Percentiles rank a stretch among this genome's conserved stretches.
These are phyloP conservation scores for Edolisoma coerulescens DNA, from an alignment of 2,113 vertebrate species.

Conservation along the genomic window DNA sequence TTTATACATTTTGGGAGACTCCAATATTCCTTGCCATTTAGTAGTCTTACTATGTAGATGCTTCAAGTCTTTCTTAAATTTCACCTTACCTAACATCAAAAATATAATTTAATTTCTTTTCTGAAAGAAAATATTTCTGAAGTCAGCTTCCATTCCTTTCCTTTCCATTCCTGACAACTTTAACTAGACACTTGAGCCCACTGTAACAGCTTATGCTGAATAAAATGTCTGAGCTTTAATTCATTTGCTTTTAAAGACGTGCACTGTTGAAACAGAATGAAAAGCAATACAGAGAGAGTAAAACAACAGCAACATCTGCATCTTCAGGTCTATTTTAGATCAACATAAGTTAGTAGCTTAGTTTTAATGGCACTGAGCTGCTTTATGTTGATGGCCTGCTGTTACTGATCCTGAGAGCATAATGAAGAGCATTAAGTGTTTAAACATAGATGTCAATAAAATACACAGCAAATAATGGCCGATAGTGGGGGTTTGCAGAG, in stretches of 20 bases:
- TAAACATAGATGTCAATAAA: conserved; percentile 54
- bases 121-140: not conserved
- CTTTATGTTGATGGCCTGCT: conserved; percentile 30
- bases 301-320: conserved; percentile 1
- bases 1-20: not conserved
- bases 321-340: not conserved
- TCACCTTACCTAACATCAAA: not conserved
- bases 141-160: not conserved
- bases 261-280: not conserved
- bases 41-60: not conserved
- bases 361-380: conserved; percentile 32
- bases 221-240: not conserved
- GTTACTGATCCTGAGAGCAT: conserved; percentile 24
- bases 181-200: not conserved
- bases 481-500: not conserved
- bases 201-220: not conserved
- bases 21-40: not conserved
- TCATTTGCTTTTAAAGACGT: not conserved
- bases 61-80: not conserved
- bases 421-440: conserved; percentile 47
- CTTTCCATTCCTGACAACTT: not conserved
- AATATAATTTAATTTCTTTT: not conserved
- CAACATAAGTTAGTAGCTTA: not conserved
- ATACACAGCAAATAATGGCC: not conserved
- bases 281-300: not conserved